Conservation (phyloP, 2,113 vertebrate species). For the Solenodon paradoxus region DNA sequence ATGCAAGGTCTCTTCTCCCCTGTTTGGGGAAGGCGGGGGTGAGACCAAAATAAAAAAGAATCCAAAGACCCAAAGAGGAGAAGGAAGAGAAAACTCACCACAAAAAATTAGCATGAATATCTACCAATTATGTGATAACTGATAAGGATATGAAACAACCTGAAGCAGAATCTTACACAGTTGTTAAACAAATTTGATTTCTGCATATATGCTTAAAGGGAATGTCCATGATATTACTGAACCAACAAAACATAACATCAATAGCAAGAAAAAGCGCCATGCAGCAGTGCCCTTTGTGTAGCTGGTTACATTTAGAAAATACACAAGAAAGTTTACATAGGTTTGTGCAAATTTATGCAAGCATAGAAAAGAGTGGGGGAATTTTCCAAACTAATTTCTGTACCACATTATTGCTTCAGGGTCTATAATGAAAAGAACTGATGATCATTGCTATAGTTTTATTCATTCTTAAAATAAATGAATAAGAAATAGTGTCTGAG, state of each 20-base stretch:
- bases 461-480: neutral
- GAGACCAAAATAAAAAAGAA: neutral
- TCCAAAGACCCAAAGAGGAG: neutral
- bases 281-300: no score
- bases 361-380: neutral
- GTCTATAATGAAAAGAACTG: neutral
- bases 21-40: no score
- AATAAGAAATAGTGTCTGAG: neutral
- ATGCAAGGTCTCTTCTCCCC: neutral
- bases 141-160: neutral
- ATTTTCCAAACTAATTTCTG: neutral
- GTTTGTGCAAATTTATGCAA: neutral
- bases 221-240: neutral
- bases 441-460: neutral
- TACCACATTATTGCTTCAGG: neutral
- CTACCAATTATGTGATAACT: neutral
- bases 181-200: neutral
- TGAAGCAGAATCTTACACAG: neutral
- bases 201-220: neutral
- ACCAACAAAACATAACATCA: neutral
- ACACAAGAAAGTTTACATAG: neutral
- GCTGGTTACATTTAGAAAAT: neutral
- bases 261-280: no score
- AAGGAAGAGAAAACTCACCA: no score
- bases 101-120: no score